Conservation (phyloP, 2,888 invertebrate genomes). For the Gandaritis pyraliata region DNA sequence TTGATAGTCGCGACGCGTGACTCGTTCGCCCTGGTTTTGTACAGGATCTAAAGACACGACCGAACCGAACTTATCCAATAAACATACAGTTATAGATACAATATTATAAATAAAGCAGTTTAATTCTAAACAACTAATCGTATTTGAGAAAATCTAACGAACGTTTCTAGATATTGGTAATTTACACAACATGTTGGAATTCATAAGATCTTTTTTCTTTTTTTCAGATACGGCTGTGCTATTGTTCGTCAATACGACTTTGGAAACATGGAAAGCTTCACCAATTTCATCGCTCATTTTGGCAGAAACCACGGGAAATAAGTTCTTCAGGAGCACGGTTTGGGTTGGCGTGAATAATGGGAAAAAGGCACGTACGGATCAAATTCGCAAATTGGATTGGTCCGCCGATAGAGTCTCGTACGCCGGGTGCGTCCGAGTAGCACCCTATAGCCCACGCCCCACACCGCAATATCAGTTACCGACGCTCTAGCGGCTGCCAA, state of each 20-base stretch:
- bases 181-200: conserved; percentile 3
- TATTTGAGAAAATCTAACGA: background rate
- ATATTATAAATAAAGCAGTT: conserved; percentile 40
- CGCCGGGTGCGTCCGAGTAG: conserved; percentile 70
- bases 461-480: conserved; percentile 76
- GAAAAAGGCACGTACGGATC: conserved; percentile 82
- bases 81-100: conserved; percentile 58
- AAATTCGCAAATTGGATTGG: conserved; percentile 81
- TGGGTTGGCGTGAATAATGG: conserved; percentile 80
- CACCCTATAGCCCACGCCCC: conserved; percentile 61
- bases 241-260: conserved; percentile 35
- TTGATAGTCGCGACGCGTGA: conserved; percentile 73
- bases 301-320: conserved; percentile 56
- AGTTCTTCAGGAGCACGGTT: conserved; percentile 61
- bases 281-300: conserved; percentile 46
- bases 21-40: conserved; percentile 78
- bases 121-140: conserved; percentile 6
- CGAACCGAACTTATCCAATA: conserved; percentile 67
- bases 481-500: conserved; percentile 82
- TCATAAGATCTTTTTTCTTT: conserved; percentile 46
- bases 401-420: conserved; percentile 71
- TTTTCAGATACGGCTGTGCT: conserved; percentile 59
- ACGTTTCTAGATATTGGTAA: background rate
- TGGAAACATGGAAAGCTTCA: conserved; percentile 59
- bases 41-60: conserved; percentile 72